Evolutionary conservation across 2,113 vertebrate species (phyloP).

Genomic region (Lasiurus cinereus): DNA sequence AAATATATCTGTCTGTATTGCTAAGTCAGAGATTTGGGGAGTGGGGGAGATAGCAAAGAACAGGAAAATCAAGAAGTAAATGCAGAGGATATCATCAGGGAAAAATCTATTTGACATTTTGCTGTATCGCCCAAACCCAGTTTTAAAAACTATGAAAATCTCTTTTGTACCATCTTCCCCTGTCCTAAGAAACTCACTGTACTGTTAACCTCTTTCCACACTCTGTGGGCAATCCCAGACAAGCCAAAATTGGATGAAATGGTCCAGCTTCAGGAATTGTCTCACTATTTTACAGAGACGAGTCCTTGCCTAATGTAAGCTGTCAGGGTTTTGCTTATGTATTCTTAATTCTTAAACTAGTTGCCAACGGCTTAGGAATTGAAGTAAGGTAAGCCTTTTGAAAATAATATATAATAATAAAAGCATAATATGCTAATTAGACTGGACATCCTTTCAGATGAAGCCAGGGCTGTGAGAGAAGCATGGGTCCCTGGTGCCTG

Average conservation of each 20-base stretch:
- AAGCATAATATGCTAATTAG: no score
- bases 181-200: neutral
- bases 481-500: no score
- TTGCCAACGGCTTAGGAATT: neutral
- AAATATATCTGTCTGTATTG: constrained; percentile 40
- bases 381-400: neutral
- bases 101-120: constrained; percentile 21
- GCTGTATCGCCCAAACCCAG: neutral
- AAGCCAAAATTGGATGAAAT: neutral
- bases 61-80: neutral
- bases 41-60: neutral
- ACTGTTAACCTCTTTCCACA: neutral
- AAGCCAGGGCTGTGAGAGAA: no score
- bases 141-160: neutral
- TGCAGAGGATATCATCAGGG: neutral
- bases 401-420: neutral
- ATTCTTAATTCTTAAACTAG: constrained; percentile 2
- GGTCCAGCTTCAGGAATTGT: neutral
- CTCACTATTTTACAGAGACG: neutral
- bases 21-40: neutral
- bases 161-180: neutral
- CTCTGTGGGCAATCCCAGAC: neutral
- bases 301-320: constrained; percentile 11
- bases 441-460: no score
- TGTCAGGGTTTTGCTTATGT: neutral